phyloP scores from a whole-genome alignment of 92 coral and sea anemone species.

The Zoanthus sociatus region DNA sequence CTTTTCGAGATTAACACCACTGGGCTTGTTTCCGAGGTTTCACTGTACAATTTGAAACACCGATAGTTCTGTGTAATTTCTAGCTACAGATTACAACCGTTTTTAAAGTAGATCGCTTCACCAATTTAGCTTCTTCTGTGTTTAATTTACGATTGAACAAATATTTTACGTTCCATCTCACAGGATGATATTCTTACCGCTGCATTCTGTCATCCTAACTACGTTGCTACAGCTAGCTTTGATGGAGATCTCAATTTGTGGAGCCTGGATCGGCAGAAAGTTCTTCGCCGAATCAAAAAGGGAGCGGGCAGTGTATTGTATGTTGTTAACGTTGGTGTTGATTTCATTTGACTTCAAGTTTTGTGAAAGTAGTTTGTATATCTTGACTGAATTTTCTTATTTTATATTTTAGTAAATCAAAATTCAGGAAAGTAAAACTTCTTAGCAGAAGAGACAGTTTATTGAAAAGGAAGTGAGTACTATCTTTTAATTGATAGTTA shows the following conservation, averaged over 20 bases:
- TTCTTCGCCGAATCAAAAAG: constrained; percentile 84
- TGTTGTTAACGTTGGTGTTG: constrained; percentile 38
- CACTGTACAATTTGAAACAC: no score
- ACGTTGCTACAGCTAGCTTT: constrained; percentile 94
- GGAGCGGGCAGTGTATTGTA: constrained; percentile 95
- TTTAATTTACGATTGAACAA: neutral
- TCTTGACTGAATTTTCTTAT: neutral
- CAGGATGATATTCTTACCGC: constrained; percentile 94
- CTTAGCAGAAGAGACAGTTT: constrained; percentile 47
- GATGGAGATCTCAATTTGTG: constrained; percentile 96
- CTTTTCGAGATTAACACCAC: no score
- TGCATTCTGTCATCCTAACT: constrained; percentile 92
- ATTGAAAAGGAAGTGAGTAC: constrained; percentile 2
- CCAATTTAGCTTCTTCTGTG: neutral
- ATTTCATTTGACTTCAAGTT: neutral
- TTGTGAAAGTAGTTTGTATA: neutral
- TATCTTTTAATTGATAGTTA: no score
- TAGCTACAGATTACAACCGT: no score
- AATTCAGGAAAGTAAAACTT: constrained; percentile 84
- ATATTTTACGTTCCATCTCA: neutral
- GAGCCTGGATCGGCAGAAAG: constrained; percentile 92
- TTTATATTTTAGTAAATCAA: constrained; percentile 71
- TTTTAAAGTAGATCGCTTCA: no score
- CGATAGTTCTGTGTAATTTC: no score
- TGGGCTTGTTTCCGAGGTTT: no score